These are phyloP conservation scores for Labeo rohita DNA, from an alignment of 2,113 vertebrate genomes.

Conservation along the genomic window DNA sequence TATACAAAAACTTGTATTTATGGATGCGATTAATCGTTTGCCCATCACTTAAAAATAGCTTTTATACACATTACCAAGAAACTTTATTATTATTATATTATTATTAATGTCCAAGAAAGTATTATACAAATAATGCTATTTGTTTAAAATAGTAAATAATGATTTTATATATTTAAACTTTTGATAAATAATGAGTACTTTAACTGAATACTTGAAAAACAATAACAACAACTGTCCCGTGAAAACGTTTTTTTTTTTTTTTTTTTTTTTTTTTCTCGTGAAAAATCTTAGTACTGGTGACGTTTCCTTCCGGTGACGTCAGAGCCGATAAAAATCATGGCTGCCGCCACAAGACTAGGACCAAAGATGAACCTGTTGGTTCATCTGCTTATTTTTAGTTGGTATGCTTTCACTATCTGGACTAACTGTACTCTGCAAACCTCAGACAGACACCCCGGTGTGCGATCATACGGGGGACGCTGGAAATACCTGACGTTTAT, in stretches of 20 bases:
- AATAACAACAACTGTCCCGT: no score
- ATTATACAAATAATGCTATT: neutral
- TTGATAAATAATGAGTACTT: no score
- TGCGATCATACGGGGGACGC: conserved; percentile 63
- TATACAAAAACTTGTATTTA: no score
- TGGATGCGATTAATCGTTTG: no score
- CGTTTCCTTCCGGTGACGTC: neutral
- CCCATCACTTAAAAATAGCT: no score
- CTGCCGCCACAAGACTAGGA: neutral
- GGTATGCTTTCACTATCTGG: conserved; percentile 63
- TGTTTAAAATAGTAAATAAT: neutral
- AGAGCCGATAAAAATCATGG: conserved; percentile 57
- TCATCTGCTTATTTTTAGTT: conserved; percentile 57
- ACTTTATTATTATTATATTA: neutral
- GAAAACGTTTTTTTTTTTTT: no score
- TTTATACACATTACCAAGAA: neutral
- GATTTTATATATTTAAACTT: neutral
- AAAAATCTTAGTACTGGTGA: no score
- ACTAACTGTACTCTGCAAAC: conserved; percentile 54
- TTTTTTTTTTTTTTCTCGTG: no score
- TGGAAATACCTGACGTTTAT: conserved; percentile 78
- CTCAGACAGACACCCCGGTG: conserved; percentile 51
- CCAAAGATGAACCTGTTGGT: conserved; percentile 29
- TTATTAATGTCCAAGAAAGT: neutral
- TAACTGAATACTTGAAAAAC: no score